Percentiles rank a stretch among this genome's conserved stretches.
Evolutionary conservation across 2,888 invertebrate genomes (phyloP).

Genomic region (Dorcus hopei): DNA sequence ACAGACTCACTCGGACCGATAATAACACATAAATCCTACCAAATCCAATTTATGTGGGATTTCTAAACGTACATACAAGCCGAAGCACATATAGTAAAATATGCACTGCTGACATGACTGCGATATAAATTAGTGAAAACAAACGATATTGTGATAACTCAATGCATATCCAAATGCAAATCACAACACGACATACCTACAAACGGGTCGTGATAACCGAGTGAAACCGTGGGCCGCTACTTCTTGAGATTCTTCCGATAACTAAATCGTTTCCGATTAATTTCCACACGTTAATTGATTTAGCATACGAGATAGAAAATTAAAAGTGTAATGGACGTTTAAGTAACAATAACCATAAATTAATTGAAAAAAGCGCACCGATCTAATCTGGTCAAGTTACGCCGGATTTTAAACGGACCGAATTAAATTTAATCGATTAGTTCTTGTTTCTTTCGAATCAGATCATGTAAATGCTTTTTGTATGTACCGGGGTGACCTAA

Average conservation of each 20-base stretch:
- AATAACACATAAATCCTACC: conserved; percentile 16
- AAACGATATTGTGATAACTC: conserved; percentile 38
- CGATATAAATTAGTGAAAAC: conserved; percentile 28
- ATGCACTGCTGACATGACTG: conserved; percentile 25
- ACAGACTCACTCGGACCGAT: conserved; percentile 11
- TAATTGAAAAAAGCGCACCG: too few species aligned
- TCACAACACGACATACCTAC: conserved; percentile 36
- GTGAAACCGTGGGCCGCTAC: neutral
- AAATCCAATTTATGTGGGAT: conserved; percentile 22
- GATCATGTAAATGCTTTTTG: too few species aligned
- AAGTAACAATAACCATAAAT: too few species aligned
- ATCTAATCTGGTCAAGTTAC: too few species aligned
- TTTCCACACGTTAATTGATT: conserved; percentile 3
- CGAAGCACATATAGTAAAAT: conserved; percentile 23
- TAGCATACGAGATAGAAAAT: too few species aligned
- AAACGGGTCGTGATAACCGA: conserved; percentile 32
- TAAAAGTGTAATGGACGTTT: too few species aligned
- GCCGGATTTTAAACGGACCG: too few species aligned
- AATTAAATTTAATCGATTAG: too few species aligned
- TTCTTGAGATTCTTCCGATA: conserved; percentile 21
- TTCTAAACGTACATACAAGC: conserved; percentile 11
- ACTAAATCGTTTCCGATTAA: conserved; percentile 27
- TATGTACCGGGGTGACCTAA: too few species aligned
- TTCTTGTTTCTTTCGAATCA: too few species aligned
- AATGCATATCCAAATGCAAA: conserved; percentile 40